Evolutionary conservation across 2,888 invertebrate genomes (phyloP).

Genomic region (Torymus tubicola): DNA sequence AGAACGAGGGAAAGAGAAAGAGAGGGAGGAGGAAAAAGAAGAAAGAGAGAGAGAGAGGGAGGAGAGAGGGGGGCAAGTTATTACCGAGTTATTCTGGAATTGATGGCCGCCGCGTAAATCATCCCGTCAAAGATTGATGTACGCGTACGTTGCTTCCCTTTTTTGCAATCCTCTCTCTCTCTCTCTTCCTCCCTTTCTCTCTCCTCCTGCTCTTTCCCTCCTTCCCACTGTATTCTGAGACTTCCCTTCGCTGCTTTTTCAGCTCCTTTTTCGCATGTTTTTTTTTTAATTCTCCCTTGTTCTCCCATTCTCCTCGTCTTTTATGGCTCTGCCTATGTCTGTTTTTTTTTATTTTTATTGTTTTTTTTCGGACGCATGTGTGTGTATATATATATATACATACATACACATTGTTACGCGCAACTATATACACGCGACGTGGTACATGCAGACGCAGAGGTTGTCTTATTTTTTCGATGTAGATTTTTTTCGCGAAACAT

Average conservation of each 20-base stretch:
- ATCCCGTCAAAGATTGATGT: slow-evolving; percentile 71
- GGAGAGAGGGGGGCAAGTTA: slow-evolving; percentile 64
- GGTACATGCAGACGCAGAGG: too few species aligned
- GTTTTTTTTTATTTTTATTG: slow-evolving; percentile 10
- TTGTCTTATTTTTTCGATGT: too few species aligned
- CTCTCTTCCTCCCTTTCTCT: slow-evolving; percentile 25
- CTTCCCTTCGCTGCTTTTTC: slow-evolving; percentile 55
- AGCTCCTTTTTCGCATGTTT: slow-evolving; percentile 37
- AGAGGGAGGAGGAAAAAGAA: slow-evolving; percentile 16
- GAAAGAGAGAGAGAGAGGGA: background rate
- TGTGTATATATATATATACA: too few species aligned
- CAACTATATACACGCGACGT: too few species aligned
- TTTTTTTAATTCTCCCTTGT: slow-evolving; percentile 49
- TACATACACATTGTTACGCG: too few species aligned
- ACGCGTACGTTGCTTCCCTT: slow-evolving; percentile 63
- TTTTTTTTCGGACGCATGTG: too few species aligned
- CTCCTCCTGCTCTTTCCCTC: slow-evolving; percentile 1
- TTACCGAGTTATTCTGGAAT: slow-evolving; percentile 72
- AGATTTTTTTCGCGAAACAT: too few species aligned
- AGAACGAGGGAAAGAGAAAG: background rate
- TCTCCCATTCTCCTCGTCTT: slow-evolving; percentile 54
- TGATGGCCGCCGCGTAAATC: slow-evolving; percentile 72
- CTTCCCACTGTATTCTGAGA: slow-evolving; percentile 27
- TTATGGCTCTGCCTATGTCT: slow-evolving; percentile 42
- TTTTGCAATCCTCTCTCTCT: slow-evolving; percentile 58